Conservation (phyloP, 2,888 invertebrate genomes). For the Ichneumon xanthorius region DNA sequence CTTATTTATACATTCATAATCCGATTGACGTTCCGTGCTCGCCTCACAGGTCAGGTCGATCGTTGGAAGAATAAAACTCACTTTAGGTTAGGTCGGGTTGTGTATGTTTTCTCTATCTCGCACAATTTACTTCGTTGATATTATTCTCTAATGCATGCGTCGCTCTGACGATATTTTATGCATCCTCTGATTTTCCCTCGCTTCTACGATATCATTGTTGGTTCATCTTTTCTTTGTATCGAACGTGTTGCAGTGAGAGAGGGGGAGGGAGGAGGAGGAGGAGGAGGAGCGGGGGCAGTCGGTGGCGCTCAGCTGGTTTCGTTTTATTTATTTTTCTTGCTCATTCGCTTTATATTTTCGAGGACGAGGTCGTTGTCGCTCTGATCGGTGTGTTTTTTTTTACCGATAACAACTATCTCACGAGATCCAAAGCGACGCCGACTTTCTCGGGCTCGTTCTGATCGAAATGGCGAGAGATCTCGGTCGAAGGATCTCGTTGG, state of each 20-base stretch:
- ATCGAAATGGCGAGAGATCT: neutral
- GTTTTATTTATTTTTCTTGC: slow-evolving; percentile 27
- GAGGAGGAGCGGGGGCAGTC: neutral
- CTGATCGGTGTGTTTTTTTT: neutral
- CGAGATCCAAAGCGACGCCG: neutral
- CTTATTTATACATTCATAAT: neutral
- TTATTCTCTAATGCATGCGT: neutral
- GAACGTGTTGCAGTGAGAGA: neutral
- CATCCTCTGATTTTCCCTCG: neutral
- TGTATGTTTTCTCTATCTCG: slow-evolving; percentile 40
- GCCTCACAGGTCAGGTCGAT: slow-evolving; percentile 44
- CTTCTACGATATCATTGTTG: neutral
- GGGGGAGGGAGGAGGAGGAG: neutral
- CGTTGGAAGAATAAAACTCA: slow-evolving; percentile 19
- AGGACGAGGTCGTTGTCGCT: slow-evolving; percentile 39
- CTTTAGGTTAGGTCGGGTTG: slow-evolving; percentile 56
- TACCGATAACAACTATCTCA: neutral
- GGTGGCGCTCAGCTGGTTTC: slow-evolving; percentile 58
- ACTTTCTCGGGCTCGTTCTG: neutral
- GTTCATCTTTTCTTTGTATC: slow-evolving; percentile 2
- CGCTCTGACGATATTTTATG: neutral
- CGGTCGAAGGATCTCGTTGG: neutral
- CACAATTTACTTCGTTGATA: neutral
- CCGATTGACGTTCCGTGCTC: slow-evolving; percentile 34
- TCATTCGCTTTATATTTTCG: slow-evolving; percentile 18